A percentile compares a stretch with the other conserved stretches of the same genome.
phyloP scores from a whole-genome alignment of 2,113 vertebrate species.

The Lipotes vexillifer region DNA sequence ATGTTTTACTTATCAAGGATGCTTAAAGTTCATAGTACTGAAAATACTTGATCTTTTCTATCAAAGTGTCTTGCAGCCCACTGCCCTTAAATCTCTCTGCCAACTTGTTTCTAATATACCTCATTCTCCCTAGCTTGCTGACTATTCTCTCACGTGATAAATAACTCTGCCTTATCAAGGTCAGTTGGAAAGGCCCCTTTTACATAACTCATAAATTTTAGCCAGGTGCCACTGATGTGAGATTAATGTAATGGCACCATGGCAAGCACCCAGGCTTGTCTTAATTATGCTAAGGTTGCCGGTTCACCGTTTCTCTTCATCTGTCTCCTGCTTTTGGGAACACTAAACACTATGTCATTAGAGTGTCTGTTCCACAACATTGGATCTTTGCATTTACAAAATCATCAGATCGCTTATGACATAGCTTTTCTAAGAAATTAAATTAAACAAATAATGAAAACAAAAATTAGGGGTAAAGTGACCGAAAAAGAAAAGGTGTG shows the following conservation, averaged over 20 bases:
- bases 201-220: conserved; percentile 90
- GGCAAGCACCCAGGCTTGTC: conserved; percentile 89
- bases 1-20: conserved; percentile 52
- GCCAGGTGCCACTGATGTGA: conserved; percentile 87
- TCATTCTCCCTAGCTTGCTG: conserved; percentile 66
- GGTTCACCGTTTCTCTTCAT: conserved; percentile 89
- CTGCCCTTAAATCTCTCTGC: conserved; percentile 64
- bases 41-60: conserved; percentile 63
- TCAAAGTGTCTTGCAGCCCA: conserved; percentile 62
- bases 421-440: conserved; percentile 86
- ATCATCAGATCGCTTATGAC: conserved; percentile 87
- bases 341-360: conserved; percentile 91
- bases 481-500: background rate
- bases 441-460: conserved; percentile 83
- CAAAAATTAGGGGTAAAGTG: conserved; percentile 70
- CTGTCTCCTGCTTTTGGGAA: conserved; percentile 89
- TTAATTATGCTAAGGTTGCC: conserved; percentile 92
- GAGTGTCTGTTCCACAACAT: conserved; percentile 88
- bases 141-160: conserved; percentile 82
- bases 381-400: conserved; percentile 88
- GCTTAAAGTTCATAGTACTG: conserved; percentile 41
- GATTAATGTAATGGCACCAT: conserved; percentile 89
- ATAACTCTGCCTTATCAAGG: conserved; percentile 87
- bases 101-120: conserved; percentile 46
- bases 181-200: conserved; percentile 84